Base-by-base conservation (phyloP, 1,140 invertebrate species). In the Drosophila takahashii region DNA sequence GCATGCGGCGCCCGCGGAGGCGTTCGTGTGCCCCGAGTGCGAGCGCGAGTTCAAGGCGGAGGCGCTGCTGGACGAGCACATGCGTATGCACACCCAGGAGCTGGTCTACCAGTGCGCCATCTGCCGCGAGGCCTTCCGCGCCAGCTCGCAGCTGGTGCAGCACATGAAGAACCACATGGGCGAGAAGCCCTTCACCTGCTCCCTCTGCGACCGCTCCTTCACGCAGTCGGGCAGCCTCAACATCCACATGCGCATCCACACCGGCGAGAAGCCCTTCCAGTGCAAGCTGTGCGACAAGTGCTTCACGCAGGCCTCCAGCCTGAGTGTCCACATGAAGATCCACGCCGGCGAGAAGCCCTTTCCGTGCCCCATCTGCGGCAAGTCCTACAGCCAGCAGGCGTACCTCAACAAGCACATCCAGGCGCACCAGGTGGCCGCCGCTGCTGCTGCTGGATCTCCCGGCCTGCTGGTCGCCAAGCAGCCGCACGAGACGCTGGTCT, bases 221-320 rank as follows among this genome's bases (percentile, higher is more conserved):
- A 95, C 95, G 57, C 94, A 95, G 93, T 95, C 94, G 74, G 94
- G 94, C 29, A 93, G 93, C 8, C 72, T 94, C 92, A 97, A 95
- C 41, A 94, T 97, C 34, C 98, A 98, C 83, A 95, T 97, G 93
- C 95, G 95, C 37, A 95, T 95, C 26, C 96, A 97, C 78, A 92
- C 93, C 1, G 93, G 95, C 6, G 92, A 93, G 34, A 90, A 91
- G 42, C 92, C 92, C 0, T 92, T 92, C 47, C 94, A 94, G 41
- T 95, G 94, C 92, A 94, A 94, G 78, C 90, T 94, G 2, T 95
- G 94, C 73, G 93, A 93, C 58, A 95, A 94, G 81, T 93, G 93
- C 39, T 95, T 95, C 79, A 94, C 94, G 8, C 94, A 94, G 66
- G 93, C 93, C 1, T 94, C 93, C 73, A 94, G 93, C 52, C 83